A percentile compares a stretch with the other conserved stretches of the same genome.
Conservation (phyloP, 2,113 vertebrate species). For the Cacatua alba region DNA sequence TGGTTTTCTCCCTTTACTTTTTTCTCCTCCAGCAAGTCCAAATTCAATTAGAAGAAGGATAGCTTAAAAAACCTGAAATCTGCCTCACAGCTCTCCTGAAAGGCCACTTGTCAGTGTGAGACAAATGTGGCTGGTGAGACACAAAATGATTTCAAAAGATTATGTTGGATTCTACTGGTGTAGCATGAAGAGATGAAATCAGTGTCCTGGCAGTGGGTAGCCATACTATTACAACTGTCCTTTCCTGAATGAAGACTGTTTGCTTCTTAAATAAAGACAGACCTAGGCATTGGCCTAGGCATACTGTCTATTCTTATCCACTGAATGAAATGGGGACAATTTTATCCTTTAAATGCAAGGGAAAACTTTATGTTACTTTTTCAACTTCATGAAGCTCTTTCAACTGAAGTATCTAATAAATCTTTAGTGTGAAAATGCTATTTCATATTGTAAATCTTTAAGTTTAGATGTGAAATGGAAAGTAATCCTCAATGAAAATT, state of each 20-base stretch:
- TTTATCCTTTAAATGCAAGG: neutral
- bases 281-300: neutral
- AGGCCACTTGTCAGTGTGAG: neutral
- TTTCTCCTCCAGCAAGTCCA: neutral
- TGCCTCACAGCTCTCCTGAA: neutral
- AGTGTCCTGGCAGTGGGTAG: neutral
- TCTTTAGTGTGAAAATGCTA: neutral
- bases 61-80: neutral
- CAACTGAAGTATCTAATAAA: neutral
- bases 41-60: slow-evolving; percentile 8
- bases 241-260: neutral
- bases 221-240: neutral
- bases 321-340: neutral
- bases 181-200: neutral
- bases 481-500: neutral
- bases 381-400: neutral
- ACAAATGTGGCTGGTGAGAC: neutral
- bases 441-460: neutral
- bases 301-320: neutral
- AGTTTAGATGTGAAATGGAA: neutral
- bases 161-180: neutral
- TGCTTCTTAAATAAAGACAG: neutral
- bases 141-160: neutral
- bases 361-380: neutral
- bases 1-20: neutral